Evolutionary conservation across 2,797 vertebrate genomes (phyloP).

Genomic region (Tragopan temminckii): DNA sequence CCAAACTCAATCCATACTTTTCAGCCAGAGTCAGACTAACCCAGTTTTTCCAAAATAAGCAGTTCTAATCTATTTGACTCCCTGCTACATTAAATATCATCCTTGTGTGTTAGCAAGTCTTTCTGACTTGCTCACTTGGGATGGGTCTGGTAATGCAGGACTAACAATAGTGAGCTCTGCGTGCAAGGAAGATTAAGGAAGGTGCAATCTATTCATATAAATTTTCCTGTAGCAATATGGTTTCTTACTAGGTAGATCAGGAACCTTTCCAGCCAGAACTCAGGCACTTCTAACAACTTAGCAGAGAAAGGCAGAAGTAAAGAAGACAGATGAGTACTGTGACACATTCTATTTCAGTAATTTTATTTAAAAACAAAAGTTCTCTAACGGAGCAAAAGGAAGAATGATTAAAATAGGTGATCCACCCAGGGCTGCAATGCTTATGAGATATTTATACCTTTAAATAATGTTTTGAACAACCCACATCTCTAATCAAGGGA

Average conservation of each 20-base stretch:
- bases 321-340: background rate
- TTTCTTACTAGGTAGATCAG: background rate
- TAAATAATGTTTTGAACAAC: background rate
- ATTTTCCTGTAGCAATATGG: background rate
- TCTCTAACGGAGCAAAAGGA: background rate
- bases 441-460: background rate
- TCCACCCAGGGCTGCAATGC: background rate
- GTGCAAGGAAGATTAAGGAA: background rate
- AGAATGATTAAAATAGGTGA: background rate
- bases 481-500: background rate
- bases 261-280: background rate
- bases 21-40: background rate
- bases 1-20: background rate
- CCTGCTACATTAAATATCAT: background rate
- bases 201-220: background rate
- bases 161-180: background rate
- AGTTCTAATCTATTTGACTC: background rate
- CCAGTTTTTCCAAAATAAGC: background rate
- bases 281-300: background rate
- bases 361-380: background rate
- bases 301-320: background rate
- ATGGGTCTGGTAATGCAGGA: background rate
- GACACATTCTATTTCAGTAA: background rate
- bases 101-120: background rate
- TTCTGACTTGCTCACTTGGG: no score